Evolutionary conservation across 2,888 invertebrate species (phyloP).

Genomic region (Drosophila tripunctata): DNA sequence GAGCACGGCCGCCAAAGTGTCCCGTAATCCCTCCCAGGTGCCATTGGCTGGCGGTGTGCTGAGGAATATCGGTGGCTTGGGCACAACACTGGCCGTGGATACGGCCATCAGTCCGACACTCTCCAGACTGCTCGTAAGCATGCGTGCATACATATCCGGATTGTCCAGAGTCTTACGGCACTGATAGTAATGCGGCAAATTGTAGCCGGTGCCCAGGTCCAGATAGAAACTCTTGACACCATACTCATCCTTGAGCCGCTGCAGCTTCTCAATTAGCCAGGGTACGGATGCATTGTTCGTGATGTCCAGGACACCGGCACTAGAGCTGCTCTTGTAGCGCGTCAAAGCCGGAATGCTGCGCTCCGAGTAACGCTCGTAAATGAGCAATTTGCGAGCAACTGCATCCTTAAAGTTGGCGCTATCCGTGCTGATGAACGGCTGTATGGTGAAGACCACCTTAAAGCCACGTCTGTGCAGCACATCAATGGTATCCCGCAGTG

Average conservation of each 20-base stretch:
- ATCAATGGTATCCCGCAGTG: constrained; percentile 90
- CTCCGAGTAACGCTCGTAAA: constrained; percentile 92
- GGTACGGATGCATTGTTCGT: constrained; percentile 92
- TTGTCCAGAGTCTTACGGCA: constrained; percentile 90
- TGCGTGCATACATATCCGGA: constrained; percentile 92
- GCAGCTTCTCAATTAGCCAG: constrained; percentile 91
- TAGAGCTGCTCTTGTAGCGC: constrained; percentile 91
- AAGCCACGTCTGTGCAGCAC: constrained; percentile 93
- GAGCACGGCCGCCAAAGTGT: constrained; percentile 93
- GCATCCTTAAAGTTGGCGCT: constrained; percentile 93
- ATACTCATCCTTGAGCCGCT: constrained; percentile 88
- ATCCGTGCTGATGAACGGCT: constrained; percentile 95
- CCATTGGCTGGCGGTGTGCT: constrained; percentile 94
- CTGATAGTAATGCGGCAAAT: constrained; percentile 94
- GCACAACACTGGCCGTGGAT: constrained; percentile 92
- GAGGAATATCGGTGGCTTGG: constrained; percentile 93
- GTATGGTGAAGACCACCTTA: constrained; percentile 93
- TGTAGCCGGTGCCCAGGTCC: constrained; percentile 92
- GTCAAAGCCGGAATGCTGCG: constrained; percentile 92
- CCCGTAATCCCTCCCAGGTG: constrained; percentile 93
- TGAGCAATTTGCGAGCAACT: constrained; percentile 89
- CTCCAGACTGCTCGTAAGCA: constrained; percentile 86
- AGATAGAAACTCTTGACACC: constrained; percentile 94
- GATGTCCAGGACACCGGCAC: constrained; percentile 94
- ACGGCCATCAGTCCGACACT: constrained; percentile 89